These are phyloP conservation scores for Amiota communis DNA, from an alignment of 2,888 invertebrate species.

Conservation along the genomic window DNA sequence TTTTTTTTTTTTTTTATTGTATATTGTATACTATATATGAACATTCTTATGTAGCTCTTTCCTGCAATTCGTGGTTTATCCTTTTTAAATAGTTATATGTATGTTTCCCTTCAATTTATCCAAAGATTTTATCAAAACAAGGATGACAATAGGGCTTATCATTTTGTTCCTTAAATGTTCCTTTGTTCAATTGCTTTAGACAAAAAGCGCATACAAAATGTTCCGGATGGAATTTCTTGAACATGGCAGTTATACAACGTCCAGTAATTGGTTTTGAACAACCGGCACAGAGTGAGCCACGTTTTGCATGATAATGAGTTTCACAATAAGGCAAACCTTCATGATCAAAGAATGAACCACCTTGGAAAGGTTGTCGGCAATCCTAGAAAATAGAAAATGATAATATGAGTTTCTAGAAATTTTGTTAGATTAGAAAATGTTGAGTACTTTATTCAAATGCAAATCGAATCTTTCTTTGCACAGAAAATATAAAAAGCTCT, in stretches of 20 bases:
- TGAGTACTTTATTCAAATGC: background rate
- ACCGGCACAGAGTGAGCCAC: slow-evolving; percentile 97
- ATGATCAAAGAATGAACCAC: slow-evolving; percentile 98
- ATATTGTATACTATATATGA: too few species aligned
- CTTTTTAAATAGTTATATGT: too few species aligned
- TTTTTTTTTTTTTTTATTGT: background rate
- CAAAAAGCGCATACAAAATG: slow-evolving; percentile 99
- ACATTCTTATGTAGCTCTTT: background rate
- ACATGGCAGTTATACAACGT: slow-evolving; percentile 99
- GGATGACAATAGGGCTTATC: slow-evolving; percentile 98
- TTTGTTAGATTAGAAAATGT: background rate
- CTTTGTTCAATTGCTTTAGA: slow-evolving; percentile 96
- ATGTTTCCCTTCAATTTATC: slow-evolving; percentile 73
- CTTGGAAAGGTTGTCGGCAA: slow-evolving; percentile 96
- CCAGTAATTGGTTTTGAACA: slow-evolving; percentile 98
- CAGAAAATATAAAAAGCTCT: too few species aligned
- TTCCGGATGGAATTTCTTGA: slow-evolving; percentile 98
- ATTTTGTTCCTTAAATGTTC: slow-evolving; percentile 99
- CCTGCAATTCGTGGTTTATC: too few species aligned
- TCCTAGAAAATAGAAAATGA: slow-evolving; percentile 80
- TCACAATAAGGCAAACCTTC: slow-evolving; percentile 99
- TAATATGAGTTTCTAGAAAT: slow-evolving; percentile 3
- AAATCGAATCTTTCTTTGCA: too few species aligned
- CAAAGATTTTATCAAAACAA: slow-evolving; percentile 97
- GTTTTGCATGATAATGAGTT: slow-evolving; percentile 97